These are phyloP conservation scores for Gortyna flavago DNA, from an alignment of 2,888 invertebrate species.

Conservation along the genomic window DNA sequence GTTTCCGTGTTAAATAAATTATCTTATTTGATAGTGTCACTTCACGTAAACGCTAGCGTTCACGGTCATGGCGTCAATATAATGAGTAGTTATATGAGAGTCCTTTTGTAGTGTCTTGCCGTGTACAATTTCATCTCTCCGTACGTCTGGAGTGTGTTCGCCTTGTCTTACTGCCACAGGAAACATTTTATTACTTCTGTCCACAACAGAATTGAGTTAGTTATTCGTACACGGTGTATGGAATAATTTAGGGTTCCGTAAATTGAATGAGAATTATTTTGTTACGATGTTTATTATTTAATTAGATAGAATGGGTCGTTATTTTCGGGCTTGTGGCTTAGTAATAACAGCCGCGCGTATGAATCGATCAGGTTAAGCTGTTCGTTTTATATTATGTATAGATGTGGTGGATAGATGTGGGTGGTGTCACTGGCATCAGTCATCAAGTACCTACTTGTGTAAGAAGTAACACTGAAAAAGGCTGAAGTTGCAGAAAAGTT, in stretches of 20 bases:
- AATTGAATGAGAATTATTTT: background rate
- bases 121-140: constrained; percentile 50
- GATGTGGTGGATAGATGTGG: too few species aligned
- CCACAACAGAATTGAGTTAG: constrained; percentile 18
- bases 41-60: constrained; percentile 40
- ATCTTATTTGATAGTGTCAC: constrained; percentile 9
- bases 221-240: constrained; percentile 23
- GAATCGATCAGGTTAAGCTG: too few species aligned
- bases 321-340: too few species aligned
- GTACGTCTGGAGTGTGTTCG: constrained; percentile 7
- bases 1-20: background rate
- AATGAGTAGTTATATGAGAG: constrained; percentile 59
- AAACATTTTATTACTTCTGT: constrained; percentile 15
- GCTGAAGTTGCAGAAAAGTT: background rate
- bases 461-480: background rate
- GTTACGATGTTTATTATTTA: background rate
- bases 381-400: too few species aligned
- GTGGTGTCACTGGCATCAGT: background rate
- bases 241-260: background rate
- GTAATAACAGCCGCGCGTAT: too few species aligned
- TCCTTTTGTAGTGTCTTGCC: constrained; percentile 53
- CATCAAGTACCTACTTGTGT: background rate
- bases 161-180: constrained; percentile 11
- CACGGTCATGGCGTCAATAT: constrained; percentile 67
- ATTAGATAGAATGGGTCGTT: too few species aligned